Base-by-base conservation (phyloP, 2,888 invertebrate genomes). In the Rotaria macrura region DNA sequence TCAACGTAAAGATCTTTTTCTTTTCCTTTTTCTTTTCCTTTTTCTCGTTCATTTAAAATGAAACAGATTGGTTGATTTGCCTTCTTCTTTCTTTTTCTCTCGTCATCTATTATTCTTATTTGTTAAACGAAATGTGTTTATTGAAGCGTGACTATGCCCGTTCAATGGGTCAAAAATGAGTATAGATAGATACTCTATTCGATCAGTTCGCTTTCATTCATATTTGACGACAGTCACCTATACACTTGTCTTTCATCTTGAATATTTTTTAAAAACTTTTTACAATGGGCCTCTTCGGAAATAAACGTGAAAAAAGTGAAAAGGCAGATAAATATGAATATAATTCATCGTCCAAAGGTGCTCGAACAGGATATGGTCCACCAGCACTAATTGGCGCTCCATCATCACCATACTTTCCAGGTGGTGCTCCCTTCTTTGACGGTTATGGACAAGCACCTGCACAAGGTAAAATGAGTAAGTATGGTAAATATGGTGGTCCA, bases 271-370 rank as follows among this genome's bases (percentile, higher is more conserved):
- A 47, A 47, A 47, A 47, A 12, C 14, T 47, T 12, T 12, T 47
- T 12, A 47, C n/a, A 57, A 74, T 74, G 74, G 74, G 74, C 43
- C 43, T 79, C 5, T 79, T 79, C 38, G 74, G 74, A 9, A 79
- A 79, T 79, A 79, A 79, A 79, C 74, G 74, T 43, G 74, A 79
- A 79, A 79, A 79, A 43, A 34, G 7, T 79, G 74, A 43, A 25
- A 79, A 79, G 34, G 25, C 23, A 34, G 74, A 79, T 79, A 43
- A 79, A 25, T 79, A 79, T 43, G 43, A 79, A 79, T 79, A 79
- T 79, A n/a, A 65, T 65, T 65, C 65, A 65, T 23, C 40, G 25
- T 12, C 74, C 40, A 79, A 40, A 40, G 17, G 17, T 25, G 38
- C 23, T 25, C 23, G 40, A n/a, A 6, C 40, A 7, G 43, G 25